Evolutionary conservation across 2,797 vertebrate genomes (phyloP).

Genomic region (Botia almorhae): DNA sequence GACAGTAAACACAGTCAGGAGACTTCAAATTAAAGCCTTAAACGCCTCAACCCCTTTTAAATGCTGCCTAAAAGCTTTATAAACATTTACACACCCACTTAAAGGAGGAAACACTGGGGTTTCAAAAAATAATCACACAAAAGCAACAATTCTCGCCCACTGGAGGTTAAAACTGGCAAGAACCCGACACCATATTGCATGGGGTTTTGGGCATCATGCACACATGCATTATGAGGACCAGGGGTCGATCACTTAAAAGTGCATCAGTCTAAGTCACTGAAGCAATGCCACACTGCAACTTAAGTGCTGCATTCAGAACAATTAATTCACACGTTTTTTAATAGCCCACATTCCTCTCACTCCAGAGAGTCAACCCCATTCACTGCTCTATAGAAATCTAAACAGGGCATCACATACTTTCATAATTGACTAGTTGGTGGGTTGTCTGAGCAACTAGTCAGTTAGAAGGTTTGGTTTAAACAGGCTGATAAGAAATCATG

Average conservation of each 20-base stretch:
- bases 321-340: neutral
- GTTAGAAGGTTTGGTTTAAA: neutral
- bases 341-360: neutral
- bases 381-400: neutral
- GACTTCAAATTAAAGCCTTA: conserved; percentile 37
- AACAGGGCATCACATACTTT: neutral
- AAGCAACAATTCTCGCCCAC: conserved; percentile 34
- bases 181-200: neutral
- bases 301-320: neutral
- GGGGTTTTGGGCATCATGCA: neutral
- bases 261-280: neutral
- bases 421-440: neutral
- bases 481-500: too few species aligned
- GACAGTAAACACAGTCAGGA: conserved; percentile 44
- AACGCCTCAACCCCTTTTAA: conserved; percentile 35
- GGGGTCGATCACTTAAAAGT: neutral
- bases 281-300: neutral
- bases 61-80: conserved; percentile 28
- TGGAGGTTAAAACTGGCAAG: neutral
- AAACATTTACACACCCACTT: conserved; percentile 41
- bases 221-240: neutral
- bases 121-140: conserved; percentile 19
- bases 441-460: neutral
- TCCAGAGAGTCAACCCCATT: neutral
- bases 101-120: conserved; percentile 16